Conservation (phyloP, 2,113 vertebrate genomes). For the Percopsis transmontana region DNA sequence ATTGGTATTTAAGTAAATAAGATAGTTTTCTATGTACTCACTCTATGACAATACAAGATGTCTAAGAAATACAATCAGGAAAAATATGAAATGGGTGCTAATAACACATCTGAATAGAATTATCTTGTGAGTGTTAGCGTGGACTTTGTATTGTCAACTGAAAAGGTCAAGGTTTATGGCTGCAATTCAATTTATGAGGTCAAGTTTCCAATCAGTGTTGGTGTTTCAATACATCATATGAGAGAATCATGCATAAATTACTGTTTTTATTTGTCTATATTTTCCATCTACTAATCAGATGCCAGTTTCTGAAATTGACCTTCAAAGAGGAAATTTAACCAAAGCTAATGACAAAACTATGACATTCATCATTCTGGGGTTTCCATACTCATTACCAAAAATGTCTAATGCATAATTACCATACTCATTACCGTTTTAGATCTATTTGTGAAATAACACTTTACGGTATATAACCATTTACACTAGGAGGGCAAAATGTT, state of each 20-base stretch:
- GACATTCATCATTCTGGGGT: not conserved
- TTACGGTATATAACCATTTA: too few relatives aligned
- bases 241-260: slow-evolving; percentile 39
- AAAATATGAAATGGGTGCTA: not conserved
- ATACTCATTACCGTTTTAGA: too few relatives aligned
- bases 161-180: slow-evolving; percentile 51
- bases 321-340: slow-evolving; percentile 5
- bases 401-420: too few relatives aligned
- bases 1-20: too few relatives aligned
- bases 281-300: not conserved
- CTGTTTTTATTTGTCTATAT: slow-evolving; percentile 24
- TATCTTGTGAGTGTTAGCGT: slow-evolving; percentile 1
- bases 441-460: too few relatives aligned
- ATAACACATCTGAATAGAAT: slow-evolving; percentile 6
- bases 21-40: not conserved
- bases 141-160: slow-evolving; percentile 5
- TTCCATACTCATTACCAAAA: not conserved
- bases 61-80: slow-evolving; percentile 1
- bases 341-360: not conserved
- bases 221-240: slow-evolving; percentile 39
- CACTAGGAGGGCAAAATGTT: too few relatives aligned
- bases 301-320: not conserved
- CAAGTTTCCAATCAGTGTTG: slow-evolving; percentile 28
- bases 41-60: not conserved
- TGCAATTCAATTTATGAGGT: slow-evolving; percentile 47